These are phyloP conservation scores for Amphipyra berbera DNA, from an alignment of 2,888 invertebrate species.

Conservation along the genomic window DNA sequence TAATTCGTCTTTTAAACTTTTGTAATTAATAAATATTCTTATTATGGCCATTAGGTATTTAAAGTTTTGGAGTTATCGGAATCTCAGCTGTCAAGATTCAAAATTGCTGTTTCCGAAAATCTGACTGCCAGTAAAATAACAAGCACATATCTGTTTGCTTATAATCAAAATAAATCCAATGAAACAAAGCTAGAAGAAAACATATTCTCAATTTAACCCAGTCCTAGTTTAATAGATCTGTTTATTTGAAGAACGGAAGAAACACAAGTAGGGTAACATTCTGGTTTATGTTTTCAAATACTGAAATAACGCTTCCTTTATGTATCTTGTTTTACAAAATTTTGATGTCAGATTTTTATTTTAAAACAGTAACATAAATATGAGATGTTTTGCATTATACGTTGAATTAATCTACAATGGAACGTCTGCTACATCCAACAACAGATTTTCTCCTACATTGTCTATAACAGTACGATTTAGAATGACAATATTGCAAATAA, in stretches of 20 bases:
- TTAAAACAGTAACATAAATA: too few species aligned
- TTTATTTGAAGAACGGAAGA: slow-evolving; percentile 19
- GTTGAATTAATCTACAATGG: too few species aligned
- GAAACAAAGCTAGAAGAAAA: slow-evolving; percentile 1
- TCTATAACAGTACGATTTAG: too few species aligned
- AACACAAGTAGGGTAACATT: slow-evolving; percentile 12
- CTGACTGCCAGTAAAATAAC: neutral
- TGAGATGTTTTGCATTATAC: too few species aligned
- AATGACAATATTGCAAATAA: too few species aligned
- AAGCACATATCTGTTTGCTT: neutral
- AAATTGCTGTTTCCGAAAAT: neutral
- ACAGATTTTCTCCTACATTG: too few species aligned
- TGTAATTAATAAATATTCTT: too few species aligned
- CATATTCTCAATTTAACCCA: slow-evolving; percentile 8
- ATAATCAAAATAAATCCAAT: neutral
- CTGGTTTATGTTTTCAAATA: neutral
- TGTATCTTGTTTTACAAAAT: neutral
- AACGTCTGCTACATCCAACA: too few species aligned
- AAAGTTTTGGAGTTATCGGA: too few species aligned
- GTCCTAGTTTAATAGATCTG: slow-evolving; percentile 11
- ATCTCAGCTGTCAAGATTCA: neutral
- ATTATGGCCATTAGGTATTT: too few species aligned
- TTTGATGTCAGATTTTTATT: too few species aligned
- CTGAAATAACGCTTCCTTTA: neutral
- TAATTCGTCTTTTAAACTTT: too few species aligned